Conservation (phyloP, 2,797 vertebrate species). For the Hippoglossus hippoglossus region DNA sequence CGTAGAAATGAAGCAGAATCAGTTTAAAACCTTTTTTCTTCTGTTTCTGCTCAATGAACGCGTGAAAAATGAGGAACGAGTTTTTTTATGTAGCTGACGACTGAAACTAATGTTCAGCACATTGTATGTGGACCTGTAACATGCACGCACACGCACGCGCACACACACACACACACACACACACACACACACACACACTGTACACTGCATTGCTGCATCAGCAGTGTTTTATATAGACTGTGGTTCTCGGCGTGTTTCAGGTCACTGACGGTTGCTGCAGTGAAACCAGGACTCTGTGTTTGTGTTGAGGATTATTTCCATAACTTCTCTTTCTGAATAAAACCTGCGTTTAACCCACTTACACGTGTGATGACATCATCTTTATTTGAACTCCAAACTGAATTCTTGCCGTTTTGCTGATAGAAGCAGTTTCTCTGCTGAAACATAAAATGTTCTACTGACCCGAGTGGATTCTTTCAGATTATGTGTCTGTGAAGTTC, state of each 20-base stretch:
- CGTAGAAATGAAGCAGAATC: too few species aligned
- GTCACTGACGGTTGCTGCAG: conserved; percentile 41
- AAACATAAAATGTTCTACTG: too few species aligned
- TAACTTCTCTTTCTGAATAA: background rate
- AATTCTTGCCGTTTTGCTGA: too few species aligned
- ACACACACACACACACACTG: background rate
- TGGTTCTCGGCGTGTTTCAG: conserved; percentile 58
- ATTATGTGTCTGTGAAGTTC: too few species aligned
- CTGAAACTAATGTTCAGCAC: too few species aligned
- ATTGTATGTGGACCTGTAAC: background rate
- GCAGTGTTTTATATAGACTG: conserved; percentile 65
- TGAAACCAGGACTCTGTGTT: conserved; percentile 42
- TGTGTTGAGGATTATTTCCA: background rate
- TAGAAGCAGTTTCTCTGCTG: too few species aligned
- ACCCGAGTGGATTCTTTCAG: too few species aligned
- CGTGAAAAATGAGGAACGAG: too few species aligned
- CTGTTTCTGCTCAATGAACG: too few species aligned
- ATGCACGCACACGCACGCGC: conserved; percentile 4
- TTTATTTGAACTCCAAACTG: background rate
- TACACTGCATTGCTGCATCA: conserved; percentile 44
- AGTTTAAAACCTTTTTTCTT: too few species aligned
- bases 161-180: conserved; percentile 2
- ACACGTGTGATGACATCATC: conserved; percentile 20
- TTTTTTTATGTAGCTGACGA: too few species aligned
- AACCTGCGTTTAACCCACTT: conserved; percentile 37